Percentiles rank a stretch among this genome's conserved stretches.
Conservation (phyloP, 1,140 invertebrate species). For the Hirudo medicinalis region DNA sequence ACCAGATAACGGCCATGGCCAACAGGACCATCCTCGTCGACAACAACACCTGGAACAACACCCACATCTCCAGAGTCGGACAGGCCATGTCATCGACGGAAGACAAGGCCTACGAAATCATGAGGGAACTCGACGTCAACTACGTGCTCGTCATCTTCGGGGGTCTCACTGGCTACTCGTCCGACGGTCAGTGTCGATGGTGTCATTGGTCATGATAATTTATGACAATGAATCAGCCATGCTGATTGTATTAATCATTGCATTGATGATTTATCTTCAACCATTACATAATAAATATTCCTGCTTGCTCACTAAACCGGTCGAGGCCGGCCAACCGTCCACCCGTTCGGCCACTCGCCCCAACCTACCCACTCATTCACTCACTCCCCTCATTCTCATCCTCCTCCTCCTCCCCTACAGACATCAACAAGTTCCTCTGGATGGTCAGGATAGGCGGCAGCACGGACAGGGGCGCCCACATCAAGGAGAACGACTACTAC, state of each 20-base stretch:
- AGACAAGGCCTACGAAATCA: constrained; percentile 91
- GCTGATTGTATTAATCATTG: too few relatives aligned
- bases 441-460: constrained; percentile 96
- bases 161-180: constrained; percentile 92
- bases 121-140: constrained; percentile 89
- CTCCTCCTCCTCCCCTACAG: too few relatives aligned
- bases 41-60: constrained; percentile 99
- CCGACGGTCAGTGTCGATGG: constrained; percentile 78
- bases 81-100: constrained; percentile 94
- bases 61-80: constrained; percentile 88
- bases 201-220: too few relatives aligned
- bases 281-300: too few relatives aligned
- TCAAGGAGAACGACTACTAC: constrained; percentile 92
- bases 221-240: too few relatives aligned
- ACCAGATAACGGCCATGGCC: constrained; percentile 97
- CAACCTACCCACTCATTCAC: too few relatives aligned
- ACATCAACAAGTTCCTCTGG: constrained; percentile 98
- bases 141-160: constrained; percentile 97
- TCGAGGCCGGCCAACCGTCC: too few relatives aligned
- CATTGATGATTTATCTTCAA: too few relatives aligned
- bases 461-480: constrained; percentile 81
- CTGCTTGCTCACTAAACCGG: too few relatives aligned
- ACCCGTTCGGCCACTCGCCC: too few relatives aligned
- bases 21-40: constrained; percentile 96
- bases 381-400: too few relatives aligned